Conservation (phyloP, 2,888 invertebrate species). For the Athalia rosae region DNA sequence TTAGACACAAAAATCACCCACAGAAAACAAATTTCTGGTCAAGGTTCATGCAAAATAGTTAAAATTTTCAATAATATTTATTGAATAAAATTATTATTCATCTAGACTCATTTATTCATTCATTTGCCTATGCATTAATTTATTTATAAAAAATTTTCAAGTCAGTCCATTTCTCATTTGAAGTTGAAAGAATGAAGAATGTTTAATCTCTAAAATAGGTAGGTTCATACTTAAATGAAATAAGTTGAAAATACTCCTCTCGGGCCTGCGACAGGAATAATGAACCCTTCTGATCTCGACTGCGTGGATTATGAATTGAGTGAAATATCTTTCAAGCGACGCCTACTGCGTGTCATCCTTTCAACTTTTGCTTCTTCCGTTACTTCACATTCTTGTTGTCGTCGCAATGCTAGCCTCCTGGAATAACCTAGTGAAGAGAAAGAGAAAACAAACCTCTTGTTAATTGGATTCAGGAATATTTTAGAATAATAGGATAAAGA, state of each 20-base stretch:
- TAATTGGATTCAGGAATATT: background rate
- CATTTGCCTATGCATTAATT: background rate
- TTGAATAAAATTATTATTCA: constrained; percentile 34
- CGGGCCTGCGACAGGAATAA: no score
- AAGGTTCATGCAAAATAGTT: constrained; percentile 14
- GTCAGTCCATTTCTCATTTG: no score
- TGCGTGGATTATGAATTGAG: no score
- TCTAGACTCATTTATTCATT: constrained; percentile 10
- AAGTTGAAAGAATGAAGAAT: no score
- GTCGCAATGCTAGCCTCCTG: constrained; percentile 57
- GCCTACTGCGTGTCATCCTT: constrained; percentile 47
- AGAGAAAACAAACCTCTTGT: background rate
- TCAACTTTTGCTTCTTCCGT: constrained; percentile 3
- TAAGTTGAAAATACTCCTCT: no score
- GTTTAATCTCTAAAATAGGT: no score
- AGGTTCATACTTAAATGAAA: no score
- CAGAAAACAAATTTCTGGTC: background rate
- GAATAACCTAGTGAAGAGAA: constrained; percentile 57
- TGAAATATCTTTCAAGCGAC: constrained; percentile 49
- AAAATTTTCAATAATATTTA: constrained; percentile 20
- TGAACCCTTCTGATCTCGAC: no score
- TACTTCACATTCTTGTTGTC: constrained; percentile 6
- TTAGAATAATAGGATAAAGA: background rate
- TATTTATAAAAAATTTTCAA: no score
- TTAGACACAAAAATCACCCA: background rate